Evolutionary conservation across 2,888 invertebrate genomes (phyloP).

Genomic region (Dysmachus trigonus): DNA sequence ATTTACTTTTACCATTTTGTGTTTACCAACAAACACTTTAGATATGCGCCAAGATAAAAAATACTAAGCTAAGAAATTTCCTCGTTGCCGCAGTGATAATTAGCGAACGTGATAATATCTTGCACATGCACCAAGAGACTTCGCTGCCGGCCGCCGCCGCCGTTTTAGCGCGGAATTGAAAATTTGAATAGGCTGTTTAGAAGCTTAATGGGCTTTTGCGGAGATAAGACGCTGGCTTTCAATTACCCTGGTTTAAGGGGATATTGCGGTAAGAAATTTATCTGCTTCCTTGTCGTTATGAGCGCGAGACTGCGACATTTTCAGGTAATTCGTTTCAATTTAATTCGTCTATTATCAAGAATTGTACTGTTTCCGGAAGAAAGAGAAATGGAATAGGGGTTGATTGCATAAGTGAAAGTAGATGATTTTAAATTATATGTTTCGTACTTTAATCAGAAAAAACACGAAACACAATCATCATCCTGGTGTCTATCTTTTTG

Average conservation of each 20-base stretch:
- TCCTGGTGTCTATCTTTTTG: no score
- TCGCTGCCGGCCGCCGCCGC: neutral
- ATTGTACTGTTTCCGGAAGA: neutral
- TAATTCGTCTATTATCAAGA: neutral
- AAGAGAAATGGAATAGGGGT: neutral
- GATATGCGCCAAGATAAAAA: neutral
- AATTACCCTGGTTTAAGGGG: neutral
- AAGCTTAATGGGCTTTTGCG: slow-evolving; percentile 17
- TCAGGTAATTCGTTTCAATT: neutral
- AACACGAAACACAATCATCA: neutral
- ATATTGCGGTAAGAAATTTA: no score
- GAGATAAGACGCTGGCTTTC: neutral
- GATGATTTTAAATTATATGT: neutral
- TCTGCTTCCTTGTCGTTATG: neutral
- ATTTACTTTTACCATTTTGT: slow-evolving; percentile 24
- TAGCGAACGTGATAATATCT: slow-evolving; percentile 25
- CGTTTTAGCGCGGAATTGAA: neutral
- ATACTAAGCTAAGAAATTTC: neutral
- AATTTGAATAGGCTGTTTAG: slow-evolving; percentile 24
- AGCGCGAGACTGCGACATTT: neutral
- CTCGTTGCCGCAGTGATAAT: neutral
- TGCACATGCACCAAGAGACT: neutral
- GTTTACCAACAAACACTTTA: slow-evolving; percentile 32
- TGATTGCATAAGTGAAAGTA: neutral
- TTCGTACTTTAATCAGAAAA: no score